Evolutionary conservation across 1,140 invertebrate species (phyloP).

Genomic region (Lycorma delicatula): DNA sequence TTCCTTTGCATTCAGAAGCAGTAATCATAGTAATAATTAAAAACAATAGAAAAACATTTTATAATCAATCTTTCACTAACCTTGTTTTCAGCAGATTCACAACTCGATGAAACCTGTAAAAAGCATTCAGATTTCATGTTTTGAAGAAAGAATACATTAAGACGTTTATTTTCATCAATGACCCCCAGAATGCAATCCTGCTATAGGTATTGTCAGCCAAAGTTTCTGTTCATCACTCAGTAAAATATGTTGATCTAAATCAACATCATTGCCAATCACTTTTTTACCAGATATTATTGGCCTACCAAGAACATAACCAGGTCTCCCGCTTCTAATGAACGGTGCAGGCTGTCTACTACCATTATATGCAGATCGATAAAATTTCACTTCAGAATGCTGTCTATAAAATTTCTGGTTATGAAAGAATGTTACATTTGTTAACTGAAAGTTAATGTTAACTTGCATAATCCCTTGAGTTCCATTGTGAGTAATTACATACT

Average conservation of each 20-base stretch:
- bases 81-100: neutral
- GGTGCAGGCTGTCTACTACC: slow-evolving; percentile 27
- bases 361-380: slow-evolving; percentile 37
- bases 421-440: slow-evolving; percentile 37
- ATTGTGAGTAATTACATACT: slow-evolving; percentile 47
- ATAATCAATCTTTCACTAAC: too few relatives aligned
- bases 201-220: neutral
- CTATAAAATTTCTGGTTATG: slow-evolving; percentile 34
- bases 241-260: neutral
- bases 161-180: neutral
- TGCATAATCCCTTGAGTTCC: slow-evolving; percentile 45
- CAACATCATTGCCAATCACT: neutral
- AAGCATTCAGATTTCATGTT: neutral
- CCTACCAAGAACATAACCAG: slow-evolving; percentile 52
- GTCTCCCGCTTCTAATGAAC: slow-evolving; percentile 54
- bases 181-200: too few relatives aligned
- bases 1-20: too few relatives aligned
- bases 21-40: too few relatives aligned
- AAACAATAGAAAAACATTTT: too few relatives aligned
- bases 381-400: slow-evolving; percentile 43
- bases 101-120: neutral
- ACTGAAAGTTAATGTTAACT: slow-evolving; percentile 37
- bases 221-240: neutral
- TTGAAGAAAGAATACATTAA: neutral
- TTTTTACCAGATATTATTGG: slow-evolving; percentile 43